Conservation (phyloP, 2,113 vertebrate species). For the Labeo catla region DNA sequence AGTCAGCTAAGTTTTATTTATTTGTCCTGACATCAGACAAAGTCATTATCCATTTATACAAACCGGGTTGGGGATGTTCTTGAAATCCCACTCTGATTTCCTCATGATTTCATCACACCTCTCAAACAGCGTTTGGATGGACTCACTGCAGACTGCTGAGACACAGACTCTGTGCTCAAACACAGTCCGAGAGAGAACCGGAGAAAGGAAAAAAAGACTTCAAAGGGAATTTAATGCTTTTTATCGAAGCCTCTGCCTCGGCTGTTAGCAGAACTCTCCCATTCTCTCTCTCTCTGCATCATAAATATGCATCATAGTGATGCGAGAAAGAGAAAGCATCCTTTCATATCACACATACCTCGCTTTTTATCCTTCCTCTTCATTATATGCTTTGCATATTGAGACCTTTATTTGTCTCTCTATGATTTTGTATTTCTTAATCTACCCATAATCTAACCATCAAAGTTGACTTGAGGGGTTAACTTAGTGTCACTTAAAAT, state of each 20-base stretch:
- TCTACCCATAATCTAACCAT: neutral
- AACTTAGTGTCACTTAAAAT: neutral
- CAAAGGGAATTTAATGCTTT: conserved; percentile 56
- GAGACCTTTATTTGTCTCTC: neutral
- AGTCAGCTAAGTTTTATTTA: conserved; percentile 1
- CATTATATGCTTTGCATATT: neutral
- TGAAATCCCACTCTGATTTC: neutral
- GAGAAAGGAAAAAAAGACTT: conserved; percentile 48
- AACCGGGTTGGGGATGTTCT: neutral
- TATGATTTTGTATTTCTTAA: neutral
- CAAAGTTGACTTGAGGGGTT: neutral
- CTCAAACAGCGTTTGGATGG: conserved; percentile 15
- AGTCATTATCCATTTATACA: conserved; percentile 1
- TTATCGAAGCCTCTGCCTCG: conserved; percentile 47
- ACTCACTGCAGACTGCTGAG: neutral
- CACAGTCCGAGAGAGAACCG: conserved; percentile 15
- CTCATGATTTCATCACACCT: conserved; percentile 31
- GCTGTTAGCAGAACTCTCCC: conserved; percentile 31
- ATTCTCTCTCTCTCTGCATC: neutral
- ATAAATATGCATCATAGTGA: conserved; percentile 9
- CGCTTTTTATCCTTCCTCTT: neutral
- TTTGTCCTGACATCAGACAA: conserved; percentile 13
- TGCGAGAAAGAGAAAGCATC: neutral
- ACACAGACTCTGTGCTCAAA: conserved; percentile 34
- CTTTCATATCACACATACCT: neutral